Conservation (phyloP, 2,113 vertebrate species). For the Podarcis muralis region DNA sequence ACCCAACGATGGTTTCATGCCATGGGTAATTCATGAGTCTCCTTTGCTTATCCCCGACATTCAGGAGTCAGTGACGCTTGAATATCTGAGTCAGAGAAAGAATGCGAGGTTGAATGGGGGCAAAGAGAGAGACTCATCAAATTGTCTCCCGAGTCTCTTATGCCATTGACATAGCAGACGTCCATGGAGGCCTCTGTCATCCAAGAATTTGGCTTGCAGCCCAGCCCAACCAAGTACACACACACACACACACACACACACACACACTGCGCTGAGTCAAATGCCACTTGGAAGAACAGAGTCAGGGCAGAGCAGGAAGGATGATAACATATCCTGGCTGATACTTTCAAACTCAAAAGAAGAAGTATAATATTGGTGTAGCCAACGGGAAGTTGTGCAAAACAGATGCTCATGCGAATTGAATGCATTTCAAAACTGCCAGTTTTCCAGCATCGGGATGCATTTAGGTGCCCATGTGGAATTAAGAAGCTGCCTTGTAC, state of each 20-base stretch:
- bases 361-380: not conserved
- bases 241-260: not conserved
- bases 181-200: not conserved
- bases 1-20: not conserved
- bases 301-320: not conserved
- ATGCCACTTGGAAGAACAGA: not conserved
- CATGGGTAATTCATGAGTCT: not conserved
- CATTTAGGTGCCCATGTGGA: not conserved
- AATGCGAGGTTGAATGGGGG: slow-evolving; percentile 13
- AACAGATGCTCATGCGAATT: not conserved
- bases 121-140: not conserved
- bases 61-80: slow-evolving; percentile 9
- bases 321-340: not conserved
- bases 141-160: not conserved
- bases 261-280: not conserved
- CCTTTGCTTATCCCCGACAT: not conserved
- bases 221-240: not conserved
- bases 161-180: not conserved
- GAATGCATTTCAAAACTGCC: not conserved
- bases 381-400: not conserved
- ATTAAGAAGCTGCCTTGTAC: not conserved
- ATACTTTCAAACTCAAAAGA: not conserved
- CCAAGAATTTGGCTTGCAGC: not conserved
- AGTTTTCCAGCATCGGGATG: not conserved
- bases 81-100: slow-evolving; percentile 4